Conservation (phyloP, 2,797 vertebrate species). For the Typhlichthys subterraneus region DNA sequence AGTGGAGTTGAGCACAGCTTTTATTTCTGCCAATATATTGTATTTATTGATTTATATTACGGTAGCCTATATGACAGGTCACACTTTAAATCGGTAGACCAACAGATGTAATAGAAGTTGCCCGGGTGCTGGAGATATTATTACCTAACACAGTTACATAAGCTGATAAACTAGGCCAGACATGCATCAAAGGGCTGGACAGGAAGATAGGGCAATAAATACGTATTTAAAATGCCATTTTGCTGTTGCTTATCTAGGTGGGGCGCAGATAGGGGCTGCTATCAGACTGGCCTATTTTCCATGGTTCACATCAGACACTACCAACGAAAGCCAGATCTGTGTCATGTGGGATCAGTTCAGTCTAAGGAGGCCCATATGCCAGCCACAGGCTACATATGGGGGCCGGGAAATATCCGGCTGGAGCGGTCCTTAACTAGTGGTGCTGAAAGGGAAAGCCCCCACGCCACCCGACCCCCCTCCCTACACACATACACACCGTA, state of each 20-base stretch:
- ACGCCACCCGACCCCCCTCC: neutral
- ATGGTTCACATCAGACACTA: slow-evolving; percentile 18
- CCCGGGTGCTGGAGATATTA: no score
- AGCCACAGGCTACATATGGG: neutral
- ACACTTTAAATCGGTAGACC: no score
- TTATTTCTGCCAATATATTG: neutral
- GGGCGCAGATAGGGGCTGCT: slow-evolving; percentile 19
- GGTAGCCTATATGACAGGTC: no score
- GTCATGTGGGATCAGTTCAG: slow-evolving; percentile 13
- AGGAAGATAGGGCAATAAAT: slow-evolving; percentile 17
- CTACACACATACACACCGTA: slow-evolving; percentile 29
- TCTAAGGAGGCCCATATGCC: slow-evolving; percentile 46
- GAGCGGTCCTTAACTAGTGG: neutral
- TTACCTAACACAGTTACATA: slow-evolving; percentile 36
- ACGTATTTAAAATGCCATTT: slow-evolving; percentile 16
- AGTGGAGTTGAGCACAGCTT: slow-evolving; percentile 1
- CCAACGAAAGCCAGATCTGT: slow-evolving; percentile 29
- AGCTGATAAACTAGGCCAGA: slow-evolving; percentile 39
- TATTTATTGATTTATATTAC: no score
- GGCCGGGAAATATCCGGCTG: neutral
- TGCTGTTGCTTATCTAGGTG: slow-evolving; percentile 23
- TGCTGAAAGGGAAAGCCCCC: slow-evolving; percentile 29
- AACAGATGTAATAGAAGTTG: no score
- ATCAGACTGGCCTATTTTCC: slow-evolving; percentile 23
- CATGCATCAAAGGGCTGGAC: slow-evolving; percentile 9